These are phyloP conservation scores for Anthoscopus minutus DNA, from an alignment of 2,113 vertebrate genomes.

Conservation along the genomic window DNA sequence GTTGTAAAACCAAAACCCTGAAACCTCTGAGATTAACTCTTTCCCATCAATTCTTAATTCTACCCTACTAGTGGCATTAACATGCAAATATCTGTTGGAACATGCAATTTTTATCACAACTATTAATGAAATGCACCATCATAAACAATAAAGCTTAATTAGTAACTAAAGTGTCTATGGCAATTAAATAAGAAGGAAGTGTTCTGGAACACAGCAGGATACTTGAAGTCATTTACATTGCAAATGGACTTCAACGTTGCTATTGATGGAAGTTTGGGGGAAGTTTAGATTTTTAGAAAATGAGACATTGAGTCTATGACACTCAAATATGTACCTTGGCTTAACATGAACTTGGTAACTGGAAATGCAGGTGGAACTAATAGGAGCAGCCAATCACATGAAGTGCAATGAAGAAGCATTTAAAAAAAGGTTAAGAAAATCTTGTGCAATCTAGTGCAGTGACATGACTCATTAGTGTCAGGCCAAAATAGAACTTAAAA, in stretches of 20 bases:
- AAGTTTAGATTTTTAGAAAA: conserved; percentile 32
- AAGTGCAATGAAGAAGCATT: conserved; percentile 22
- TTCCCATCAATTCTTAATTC: background rate
- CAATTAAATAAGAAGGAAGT: conserved; percentile 73
- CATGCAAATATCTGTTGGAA: conserved; percentile 29
- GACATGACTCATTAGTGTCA: conserved; percentile 52
- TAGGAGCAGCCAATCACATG: conserved; percentile 25
- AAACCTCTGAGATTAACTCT: background rate
- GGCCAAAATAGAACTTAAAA: conserved; percentile 43
- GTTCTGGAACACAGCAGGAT: conserved; percentile 69
- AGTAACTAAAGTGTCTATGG: conserved; percentile 69
- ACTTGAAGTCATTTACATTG: conserved; percentile 71
- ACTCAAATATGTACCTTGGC: conserved; percentile 42
- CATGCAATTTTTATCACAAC: conserved; percentile 14
- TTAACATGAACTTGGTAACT: conserved; percentile 19
- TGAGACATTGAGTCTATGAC: conserved; percentile 31
- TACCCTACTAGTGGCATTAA: background rate
- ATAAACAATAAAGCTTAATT: conserved; percentile 79
- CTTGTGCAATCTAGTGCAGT: conserved; percentile 34
- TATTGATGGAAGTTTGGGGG: conserved; percentile 56
- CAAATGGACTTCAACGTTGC: conserved; percentile 64
- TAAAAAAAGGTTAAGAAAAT: conserved; percentile 6
- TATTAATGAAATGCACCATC: conserved; percentile 70
- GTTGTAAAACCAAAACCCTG: background rate
- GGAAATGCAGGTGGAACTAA: conserved; percentile 51